Percentiles rank a stretch among this genome's conserved stretches.
Evolutionary conservation across 2,113 vertebrate species (phyloP).

Genomic region (Chloebia gouldiae): DNA sequence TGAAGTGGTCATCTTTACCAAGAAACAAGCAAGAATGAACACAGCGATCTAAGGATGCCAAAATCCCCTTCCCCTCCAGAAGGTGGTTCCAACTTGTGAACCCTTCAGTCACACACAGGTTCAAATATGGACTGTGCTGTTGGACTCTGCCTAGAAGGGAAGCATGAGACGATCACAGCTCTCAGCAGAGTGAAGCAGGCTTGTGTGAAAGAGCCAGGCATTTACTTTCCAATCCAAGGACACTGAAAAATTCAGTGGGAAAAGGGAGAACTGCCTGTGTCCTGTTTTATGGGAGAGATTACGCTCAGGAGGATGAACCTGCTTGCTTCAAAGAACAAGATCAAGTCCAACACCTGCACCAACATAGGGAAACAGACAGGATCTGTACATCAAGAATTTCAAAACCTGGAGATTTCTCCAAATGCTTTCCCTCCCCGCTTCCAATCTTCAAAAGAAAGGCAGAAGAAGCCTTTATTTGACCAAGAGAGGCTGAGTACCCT

Average conservation of each 20-base stretch:
- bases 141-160: not conserved
- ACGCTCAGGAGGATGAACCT: not conserved
- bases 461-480: not conserved
- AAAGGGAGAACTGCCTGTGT: not conserved
- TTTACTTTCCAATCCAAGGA: not conserved
- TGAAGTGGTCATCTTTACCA: not conserved
- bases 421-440: not conserved
- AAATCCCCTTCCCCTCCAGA: not conserved
- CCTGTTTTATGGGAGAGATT: not conserved
- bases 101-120: not conserved
- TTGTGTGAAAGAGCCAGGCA: not conserved
- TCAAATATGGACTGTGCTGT: accelerated
- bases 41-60: not conserved
- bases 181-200: not conserved
- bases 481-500: accelerated
- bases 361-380: not conserved
- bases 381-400: not conserved
- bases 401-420: not conserved
- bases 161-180: not conserved
- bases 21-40: not conserved
- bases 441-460: not conserved
- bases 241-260: not conserved
- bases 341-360: not conserved
- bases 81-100: not conserved
- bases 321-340: not conserved